Conservation (phyloP, 1,140 invertebrate species). For the Zaprionus nigranus region DNA sequence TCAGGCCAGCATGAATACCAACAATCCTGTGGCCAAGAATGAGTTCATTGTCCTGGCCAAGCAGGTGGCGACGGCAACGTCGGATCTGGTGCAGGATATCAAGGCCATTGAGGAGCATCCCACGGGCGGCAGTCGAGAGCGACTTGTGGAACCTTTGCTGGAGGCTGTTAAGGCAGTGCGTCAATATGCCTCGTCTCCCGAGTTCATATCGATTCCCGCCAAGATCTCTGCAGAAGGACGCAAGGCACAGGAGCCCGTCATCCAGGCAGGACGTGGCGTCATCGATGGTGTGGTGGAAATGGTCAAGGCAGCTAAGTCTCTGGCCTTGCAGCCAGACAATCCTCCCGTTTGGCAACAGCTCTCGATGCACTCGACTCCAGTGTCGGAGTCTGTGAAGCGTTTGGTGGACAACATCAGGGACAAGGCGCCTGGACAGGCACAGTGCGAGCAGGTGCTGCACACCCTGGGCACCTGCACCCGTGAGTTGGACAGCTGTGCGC, state of each 20-base stretch:
- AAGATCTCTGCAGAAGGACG: constrained; percentile 93
- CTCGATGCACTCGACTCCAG: constrained; percentile 96
- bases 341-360: constrained; percentile 96
- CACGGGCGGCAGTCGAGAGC: constrained; percentile 87
- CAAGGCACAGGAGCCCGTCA: constrained; percentile 94
- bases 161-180: constrained; percentile 97
- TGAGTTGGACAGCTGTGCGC: constrained; percentile 93
- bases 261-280: constrained; percentile 92
- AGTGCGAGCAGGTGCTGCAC: constrained; percentile 94
- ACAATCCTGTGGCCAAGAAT: constrained; percentile 96
- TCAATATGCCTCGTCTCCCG: constrained; percentile 95
- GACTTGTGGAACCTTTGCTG: constrained; percentile 93
- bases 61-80: constrained; percentile 98
- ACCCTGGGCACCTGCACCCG: constrained; percentile 90
- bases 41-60: constrained; percentile 99
- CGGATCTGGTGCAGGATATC: constrained; percentile 96
- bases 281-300: constrained; percentile 87
- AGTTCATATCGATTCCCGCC: constrained; percentile 96
- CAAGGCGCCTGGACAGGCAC: constrained; percentile 97
- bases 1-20: constrained; percentile 95
- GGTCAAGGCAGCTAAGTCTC: constrained; percentile 94
- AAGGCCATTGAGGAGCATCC: constrained; percentile 96
- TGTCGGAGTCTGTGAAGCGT: constrained; percentile 98
- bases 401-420: constrained; percentile 96
- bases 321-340: constrained; percentile 95